A percentile compares a stretch with the other conserved stretches of the same genome.
Evolutionary conservation across 2,797 vertebrate genomes (phyloP).

Genomic region (Protosalanx chinensis): DNA sequence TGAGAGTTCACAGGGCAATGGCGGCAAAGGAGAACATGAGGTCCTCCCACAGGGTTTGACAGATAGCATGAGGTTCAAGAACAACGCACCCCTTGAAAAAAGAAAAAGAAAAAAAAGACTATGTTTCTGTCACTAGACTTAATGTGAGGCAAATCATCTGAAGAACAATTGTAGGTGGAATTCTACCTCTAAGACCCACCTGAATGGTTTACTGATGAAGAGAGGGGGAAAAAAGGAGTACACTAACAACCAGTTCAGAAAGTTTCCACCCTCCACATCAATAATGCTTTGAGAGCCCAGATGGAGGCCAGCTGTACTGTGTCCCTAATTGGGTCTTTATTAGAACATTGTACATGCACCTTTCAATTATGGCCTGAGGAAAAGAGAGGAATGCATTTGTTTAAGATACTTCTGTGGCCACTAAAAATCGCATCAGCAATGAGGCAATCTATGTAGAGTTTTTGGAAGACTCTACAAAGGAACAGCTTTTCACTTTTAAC

Average conservation of each 20-base stretch:
- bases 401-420: constrained; percentile 55
- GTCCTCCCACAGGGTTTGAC: background rate
- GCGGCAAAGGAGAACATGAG: background rate
- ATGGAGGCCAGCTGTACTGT: constrained; percentile 49
- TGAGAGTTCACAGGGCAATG: background rate
- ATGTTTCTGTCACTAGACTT: no score
- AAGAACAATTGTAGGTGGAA: constrained; percentile 12
- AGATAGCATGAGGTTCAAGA: background rate
- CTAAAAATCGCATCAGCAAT: constrained; percentile 57
- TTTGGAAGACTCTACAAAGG: constrained; percentile 53
- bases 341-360: constrained; percentile 46
- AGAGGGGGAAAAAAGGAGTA: constrained; percentile 11
- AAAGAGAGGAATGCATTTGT: constrained; percentile 46
- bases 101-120: background rate
- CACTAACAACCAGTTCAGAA: constrained; percentile 18
- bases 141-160: constrained; percentile 5
- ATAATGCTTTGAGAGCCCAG: constrained; percentile 30
- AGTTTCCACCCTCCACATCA: constrained; percentile 33
- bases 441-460: constrained; percentile 57
- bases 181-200: constrained; percentile 19
- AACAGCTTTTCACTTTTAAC: constrained; percentile 46
- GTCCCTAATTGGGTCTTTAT: constrained; percentile 55
- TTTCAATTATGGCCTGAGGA: constrained; percentile 50
- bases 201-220: constrained; percentile 32
- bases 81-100: background rate